A percentile compares a stretch with the other conserved stretches of the same genome.
Evolutionary conservation across 2,888 invertebrate genomes (phyloP).

Genomic region (Nipponacmea schrenckii): DNA sequence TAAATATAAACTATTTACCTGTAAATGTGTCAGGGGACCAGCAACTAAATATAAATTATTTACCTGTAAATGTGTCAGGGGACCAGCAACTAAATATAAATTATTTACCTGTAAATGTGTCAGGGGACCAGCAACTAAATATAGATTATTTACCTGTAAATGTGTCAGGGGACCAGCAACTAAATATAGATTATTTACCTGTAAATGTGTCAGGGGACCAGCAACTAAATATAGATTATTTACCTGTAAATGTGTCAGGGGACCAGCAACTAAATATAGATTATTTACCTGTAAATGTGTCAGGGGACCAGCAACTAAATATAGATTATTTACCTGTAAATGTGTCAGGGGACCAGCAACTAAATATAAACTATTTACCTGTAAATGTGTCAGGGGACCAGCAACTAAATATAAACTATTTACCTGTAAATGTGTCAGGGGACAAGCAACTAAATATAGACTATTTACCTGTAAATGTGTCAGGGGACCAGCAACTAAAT

Average conservation of each 20-base stretch:
- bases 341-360: constrained; percentile 91
- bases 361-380: constrained; percentile 91
- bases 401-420: constrained; percentile 92
- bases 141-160: constrained; percentile 93
- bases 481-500: constrained; percentile 89
- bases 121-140: constrained; percentile 89
- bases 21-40: constrained; percentile 84
- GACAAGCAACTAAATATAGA: constrained; percentile 89
- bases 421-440: too few relatives aligned
- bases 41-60: constrained; percentile 92
- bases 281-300: constrained; percentile 89
- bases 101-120: constrained; percentile 89
- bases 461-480: constrained; percentile 89
- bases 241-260: too few relatives aligned
- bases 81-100: constrained; percentile 89
- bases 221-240: constrained; percentile 92
- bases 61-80: too few relatives aligned
- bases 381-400: constrained; percentile 84
- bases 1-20: constrained; percentile 91
- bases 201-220: constrained; percentile 84
- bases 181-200: constrained; percentile 91
- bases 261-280: constrained; percentile 89
- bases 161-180: constrained; percentile 91
- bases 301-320: constrained; percentile 89
- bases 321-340: constrained; percentile 93